Base-by-base conservation (phyloP, 1,140 invertebrate species). In the Neocloeon triangulifer region DNA sequence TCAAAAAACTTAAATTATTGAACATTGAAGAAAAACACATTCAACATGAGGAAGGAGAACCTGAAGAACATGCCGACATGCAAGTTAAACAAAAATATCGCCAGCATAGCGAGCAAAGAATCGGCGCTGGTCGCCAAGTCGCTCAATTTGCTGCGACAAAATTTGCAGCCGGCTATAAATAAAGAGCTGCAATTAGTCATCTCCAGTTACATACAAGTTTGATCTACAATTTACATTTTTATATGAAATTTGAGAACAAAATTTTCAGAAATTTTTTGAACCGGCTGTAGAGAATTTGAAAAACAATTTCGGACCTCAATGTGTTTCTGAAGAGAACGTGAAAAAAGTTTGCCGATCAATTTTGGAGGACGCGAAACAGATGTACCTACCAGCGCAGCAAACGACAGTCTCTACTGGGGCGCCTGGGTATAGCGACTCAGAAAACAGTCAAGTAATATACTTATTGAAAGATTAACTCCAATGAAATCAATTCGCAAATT, bases 231-330 rank as follows among this genome's bases (percentile, higher is more conserved):
- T 16, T 32, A n/a, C n/a, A n/a, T 14, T 30, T 17, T 17, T 32
- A n/a, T 20, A 17, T 30, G 14, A 17, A 32, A 4, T 19, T 7
- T 19, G 22, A 9, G 10, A n/a, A n/a, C n/a, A 19, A 19, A 13
- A 13, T 45, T 62, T 63, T 33, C 46, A 73, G 69, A 67, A 65
- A 56, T 73, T 70, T 50, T 78, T 82, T 52, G 66, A 71, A 39
- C 73, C 73, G 37, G 77, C 73, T 21, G 64, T 80, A n/a, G 64
- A 68, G 34, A 82, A 82, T 47, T 75, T 81, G 31, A 59, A 62
- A 41, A 53, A 59, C 35, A 81, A 81, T 53, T 58, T 76, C 41
- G 75, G 74, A 16, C 61, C 65, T 13, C 64, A 70, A 39, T 66
- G 71, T 41, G 68, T 80, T 0, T 67, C 60, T 42, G 73, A 79